phyloP scores from a whole-genome alignment of 1,140 invertebrate genomes.

The Scaptomyza graminum region DNA sequence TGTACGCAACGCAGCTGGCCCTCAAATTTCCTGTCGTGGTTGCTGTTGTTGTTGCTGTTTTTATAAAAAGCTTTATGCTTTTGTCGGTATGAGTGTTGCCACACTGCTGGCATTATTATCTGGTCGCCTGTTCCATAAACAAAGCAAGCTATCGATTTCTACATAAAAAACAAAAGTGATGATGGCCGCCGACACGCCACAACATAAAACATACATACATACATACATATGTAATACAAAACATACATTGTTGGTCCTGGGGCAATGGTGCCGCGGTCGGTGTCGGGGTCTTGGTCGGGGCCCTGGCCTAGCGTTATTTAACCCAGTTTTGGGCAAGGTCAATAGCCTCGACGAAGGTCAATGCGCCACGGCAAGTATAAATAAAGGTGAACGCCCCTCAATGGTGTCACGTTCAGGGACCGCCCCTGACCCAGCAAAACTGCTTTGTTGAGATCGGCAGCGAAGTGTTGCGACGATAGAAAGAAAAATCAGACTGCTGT shows the following conservation, averaged over 20 bases:
- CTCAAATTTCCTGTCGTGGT: constrained; percentile 23
- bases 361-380: constrained; percentile 28
- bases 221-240: no score
- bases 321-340: constrained; percentile 55
- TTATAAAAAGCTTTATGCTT: constrained; percentile 24
- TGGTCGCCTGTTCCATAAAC: constrained; percentile 67
- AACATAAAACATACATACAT: background rate
- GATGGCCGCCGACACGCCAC: constrained; percentile 6
- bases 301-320: constrained; percentile 41
- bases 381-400: constrained; percentile 53
- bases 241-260: constrained; percentile 10
- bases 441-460: constrained; percentile 18
- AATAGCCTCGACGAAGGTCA: constrained; percentile 50
- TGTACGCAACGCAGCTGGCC: constrained; percentile 46
- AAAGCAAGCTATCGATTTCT: constrained; percentile 79
- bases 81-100: background rate
- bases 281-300: constrained; percentile 9
- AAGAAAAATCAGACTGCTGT: constrained; percentile 75
- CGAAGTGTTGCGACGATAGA: constrained; percentile 44
- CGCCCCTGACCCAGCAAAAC: constrained; percentile 63
- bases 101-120: constrained; percentile 25
- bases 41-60: constrained; percentile 7
- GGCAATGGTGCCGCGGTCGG: background rate
- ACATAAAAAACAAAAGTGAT: constrained; percentile 82
- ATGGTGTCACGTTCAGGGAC: constrained; percentile 72